Evolutionary conservation across 2,113 vertebrate genomes (phyloP).

Genomic region (Elephantulus edwardii): DNA sequence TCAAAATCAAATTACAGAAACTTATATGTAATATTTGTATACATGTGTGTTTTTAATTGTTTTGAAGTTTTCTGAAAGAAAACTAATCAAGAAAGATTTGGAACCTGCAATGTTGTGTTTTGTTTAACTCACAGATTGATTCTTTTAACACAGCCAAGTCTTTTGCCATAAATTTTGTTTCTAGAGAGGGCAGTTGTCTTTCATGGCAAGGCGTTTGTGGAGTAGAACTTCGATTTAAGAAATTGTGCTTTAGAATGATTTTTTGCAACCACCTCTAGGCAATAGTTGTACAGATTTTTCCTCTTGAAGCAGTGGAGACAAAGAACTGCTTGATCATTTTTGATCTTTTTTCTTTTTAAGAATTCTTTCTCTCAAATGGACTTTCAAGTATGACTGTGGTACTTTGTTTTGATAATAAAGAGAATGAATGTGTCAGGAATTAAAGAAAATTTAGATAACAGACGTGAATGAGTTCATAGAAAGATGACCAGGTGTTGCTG

Average conservation of each 20-base stretch:
- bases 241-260: background rate
- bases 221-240: background rate
- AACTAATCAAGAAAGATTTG: constrained; percentile 24
- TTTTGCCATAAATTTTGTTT: background rate
- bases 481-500: too few relatives aligned
- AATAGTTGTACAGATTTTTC: background rate
- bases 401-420: constrained; percentile 48
- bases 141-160: constrained; percentile 5
- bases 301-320: background rate
- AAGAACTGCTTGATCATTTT: constrained; percentile 50
- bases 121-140: constrained; percentile 9
- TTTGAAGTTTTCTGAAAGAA: constrained; percentile 62
- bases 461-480: constrained; percentile 10
- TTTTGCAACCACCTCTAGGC: constrained; percentile 6
- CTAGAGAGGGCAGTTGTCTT: background rate
- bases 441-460: constrained; percentile 24
- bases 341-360: constrained; percentile 47
- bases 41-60: background rate
- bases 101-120: background rate
- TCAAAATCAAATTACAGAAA: constrained; percentile 42
- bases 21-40: background rate
- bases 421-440: background rate
- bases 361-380: background rate
- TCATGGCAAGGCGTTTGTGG: constrained; percentile 10
- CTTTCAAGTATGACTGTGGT: constrained; percentile 12